Base-by-base conservation (phyloP, 2,113 vertebrate species). In the Centrocercus urophasianus region DNA sequence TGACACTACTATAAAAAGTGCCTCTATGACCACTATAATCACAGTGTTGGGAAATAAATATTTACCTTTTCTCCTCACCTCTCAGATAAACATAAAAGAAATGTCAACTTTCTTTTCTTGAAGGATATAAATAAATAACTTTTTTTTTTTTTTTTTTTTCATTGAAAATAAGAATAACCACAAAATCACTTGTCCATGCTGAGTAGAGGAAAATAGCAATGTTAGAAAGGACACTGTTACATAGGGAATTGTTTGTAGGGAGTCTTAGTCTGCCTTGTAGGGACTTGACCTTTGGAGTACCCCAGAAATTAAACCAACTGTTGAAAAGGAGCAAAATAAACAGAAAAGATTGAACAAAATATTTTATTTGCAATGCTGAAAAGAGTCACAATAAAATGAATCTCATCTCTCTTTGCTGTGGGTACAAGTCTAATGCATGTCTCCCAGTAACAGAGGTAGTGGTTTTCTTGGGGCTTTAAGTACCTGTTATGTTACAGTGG, bases 291-390 rank as follows among this genome's bases (percentile, higher is more conserved):
- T 71, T 3, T 43, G 71, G 18, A 82, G 38, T 22, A 42, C 3
- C 21, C 10, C 8, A 71, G 38, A 3, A 6, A 1, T 10, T 69
- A 61, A 73, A 4, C 1, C 8, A 36, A 0, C 1, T 9, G 2
- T 63, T 67, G n/a, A 47, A 85, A 84, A 94, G 17, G 8, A 11
- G 56, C 80, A 36, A 13, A 67, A 5, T 40, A 63, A 57, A n/a
- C 3, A 38, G 15, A 27, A 77, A 74, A 70, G 4, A 5, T 34
- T 40, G 42, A 32, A 2, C 28, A 30, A 40, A 61, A n/a, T 0
- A 8, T 60, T 91, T 67, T 4, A 11, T 79, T 80, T 75, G 7
- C 36, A 65, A 28, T 34, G 12, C 2, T 67, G 42, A 85, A 72
- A 34, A 1, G 12, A 66, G 8, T 50, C 25, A 17, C 4, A 25